Conservation (phyloP, 2,113 vertebrate genomes). For the Entomyzon cyanotis region DNA sequence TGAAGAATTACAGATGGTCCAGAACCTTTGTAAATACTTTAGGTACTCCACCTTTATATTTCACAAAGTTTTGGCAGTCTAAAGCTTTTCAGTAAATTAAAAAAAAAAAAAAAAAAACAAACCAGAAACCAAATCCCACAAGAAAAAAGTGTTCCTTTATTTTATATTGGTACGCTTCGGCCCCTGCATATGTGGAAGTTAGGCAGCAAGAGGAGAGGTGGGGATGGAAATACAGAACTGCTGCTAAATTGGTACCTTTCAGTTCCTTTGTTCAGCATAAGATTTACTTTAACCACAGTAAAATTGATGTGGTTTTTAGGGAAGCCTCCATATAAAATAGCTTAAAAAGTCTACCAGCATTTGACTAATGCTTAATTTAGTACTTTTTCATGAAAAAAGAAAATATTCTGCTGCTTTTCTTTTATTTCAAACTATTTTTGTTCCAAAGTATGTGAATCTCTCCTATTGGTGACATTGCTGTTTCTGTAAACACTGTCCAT, state of each 20-base stretch:
- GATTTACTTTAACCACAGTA: not conserved
- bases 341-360: not conserved
- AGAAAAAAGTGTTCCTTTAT: not conserved
- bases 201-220: not conserved
- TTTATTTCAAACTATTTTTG: not conserved
- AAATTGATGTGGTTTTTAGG: not conserved
- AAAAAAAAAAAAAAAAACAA: not conserved
- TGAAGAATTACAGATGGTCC: not conserved
- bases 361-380: not conserved
- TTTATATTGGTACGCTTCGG: not conserved
- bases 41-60: not conserved
- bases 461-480: conserved; percentile 10
- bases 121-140: not conserved
- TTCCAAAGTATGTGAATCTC: not conserved
- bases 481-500: conserved; percentile 52
- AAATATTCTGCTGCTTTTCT: not conserved
- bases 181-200: not conserved
- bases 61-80: not conserved
- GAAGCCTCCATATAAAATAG: not conserved
- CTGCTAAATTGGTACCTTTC: conserved; percentile 2
- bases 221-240: not conserved
- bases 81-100: not conserved
- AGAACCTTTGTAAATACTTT: not conserved
- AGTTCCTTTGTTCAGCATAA: conserved; percentile 9
- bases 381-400: not conserved